phyloP scores from a whole-genome alignment of 2,113 vertebrate genomes.

The Alethe castanea region DNA sequence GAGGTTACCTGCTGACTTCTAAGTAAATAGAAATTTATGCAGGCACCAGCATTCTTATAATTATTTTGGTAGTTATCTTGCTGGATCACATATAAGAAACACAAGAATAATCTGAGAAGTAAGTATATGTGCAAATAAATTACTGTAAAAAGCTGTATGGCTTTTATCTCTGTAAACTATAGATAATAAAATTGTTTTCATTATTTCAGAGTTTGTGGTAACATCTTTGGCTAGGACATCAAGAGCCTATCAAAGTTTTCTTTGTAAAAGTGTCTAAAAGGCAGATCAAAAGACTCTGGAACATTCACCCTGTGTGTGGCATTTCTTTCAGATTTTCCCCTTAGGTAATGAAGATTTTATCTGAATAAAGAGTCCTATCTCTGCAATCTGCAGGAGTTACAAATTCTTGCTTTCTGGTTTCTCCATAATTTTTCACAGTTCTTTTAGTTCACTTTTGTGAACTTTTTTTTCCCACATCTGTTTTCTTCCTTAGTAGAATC shows the following conservation, averaged over 20 bases:
- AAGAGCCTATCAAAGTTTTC: neutral
- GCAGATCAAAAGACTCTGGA: neutral
- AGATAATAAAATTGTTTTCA: neutral
- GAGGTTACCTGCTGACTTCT: constrained; percentile 64
- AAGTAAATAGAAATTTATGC: constrained; percentile 67
- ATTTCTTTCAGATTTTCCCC: neutral
- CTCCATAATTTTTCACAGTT: neutral
- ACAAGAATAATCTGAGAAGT: neutral
- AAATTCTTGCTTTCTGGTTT: neutral
- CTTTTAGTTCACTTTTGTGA: neutral
- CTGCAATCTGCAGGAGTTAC: neutral
- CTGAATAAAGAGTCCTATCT: neutral
- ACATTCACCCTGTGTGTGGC: neutral
- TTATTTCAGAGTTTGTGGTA: neutral
- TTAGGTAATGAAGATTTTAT: neutral
- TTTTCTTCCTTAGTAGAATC: neutral
- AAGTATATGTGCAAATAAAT: neutral
- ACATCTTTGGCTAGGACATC: neutral
- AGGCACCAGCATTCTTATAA: constrained; percentile 36
- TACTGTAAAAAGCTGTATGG: neutral
- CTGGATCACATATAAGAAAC: constrained; percentile 14
- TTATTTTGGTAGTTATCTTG: constrained; percentile 40
- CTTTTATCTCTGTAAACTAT: neutral
- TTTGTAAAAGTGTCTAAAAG: neutral
- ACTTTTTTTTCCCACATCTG: neutral